phyloP scores from a whole-genome alignment of 2,113 vertebrate genomes.

The Plecotus auritus region DNA sequence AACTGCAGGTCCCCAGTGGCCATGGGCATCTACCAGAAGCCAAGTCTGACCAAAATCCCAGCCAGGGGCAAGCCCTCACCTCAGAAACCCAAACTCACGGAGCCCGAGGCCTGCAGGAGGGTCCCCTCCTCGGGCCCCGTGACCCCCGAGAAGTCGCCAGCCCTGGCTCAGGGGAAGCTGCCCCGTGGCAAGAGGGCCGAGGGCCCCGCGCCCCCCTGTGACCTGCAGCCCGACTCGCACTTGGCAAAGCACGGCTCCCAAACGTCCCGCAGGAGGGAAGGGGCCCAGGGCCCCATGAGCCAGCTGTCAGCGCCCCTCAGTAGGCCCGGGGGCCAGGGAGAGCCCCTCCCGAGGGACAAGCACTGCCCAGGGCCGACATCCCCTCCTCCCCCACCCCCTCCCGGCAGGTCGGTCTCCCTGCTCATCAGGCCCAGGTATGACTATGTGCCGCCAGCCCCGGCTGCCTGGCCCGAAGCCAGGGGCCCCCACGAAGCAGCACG shows the following conservation, averaged over 20 bases:
- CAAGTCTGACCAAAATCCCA: constrained; percentile 84
- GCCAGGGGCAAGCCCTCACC: constrained; percentile 84
- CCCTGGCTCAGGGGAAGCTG: constrained; percentile 81
- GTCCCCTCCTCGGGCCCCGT: constrained; percentile 55
- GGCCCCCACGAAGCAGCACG: constrained; percentile 67
- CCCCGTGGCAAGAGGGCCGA: constrained; percentile 83
- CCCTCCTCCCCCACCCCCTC: constrained; percentile 84
- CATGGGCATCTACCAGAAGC: constrained; percentile 74
- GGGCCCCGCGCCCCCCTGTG: constrained; percentile 74
- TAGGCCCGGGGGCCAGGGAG: constrained; percentile 75
- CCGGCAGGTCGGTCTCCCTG: constrained; percentile 88
- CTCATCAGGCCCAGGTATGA: constrained; percentile 86
- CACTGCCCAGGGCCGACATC: constrained; percentile 79
- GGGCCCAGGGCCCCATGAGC: constrained; percentile 74
- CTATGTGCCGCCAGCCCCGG: constrained; percentile 73
- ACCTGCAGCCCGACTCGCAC: constrained; percentile 72
- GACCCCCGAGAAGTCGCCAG: constrained; percentile 80
- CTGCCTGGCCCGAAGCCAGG: constrained; percentile 75
- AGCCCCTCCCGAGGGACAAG: constrained; percentile 85
- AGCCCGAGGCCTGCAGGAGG: constrained; percentile 55
- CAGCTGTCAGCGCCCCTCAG: constrained; percentile 76
- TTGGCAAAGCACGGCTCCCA: constrained; percentile 78
- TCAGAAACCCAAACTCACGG: constrained; percentile 75
- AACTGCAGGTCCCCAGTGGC: constrained; percentile 75
- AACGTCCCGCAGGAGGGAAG: constrained; percentile 67